Conservation (phyloP, 2,113 vertebrate species). For the Platysternon megacephalum region DNA sequence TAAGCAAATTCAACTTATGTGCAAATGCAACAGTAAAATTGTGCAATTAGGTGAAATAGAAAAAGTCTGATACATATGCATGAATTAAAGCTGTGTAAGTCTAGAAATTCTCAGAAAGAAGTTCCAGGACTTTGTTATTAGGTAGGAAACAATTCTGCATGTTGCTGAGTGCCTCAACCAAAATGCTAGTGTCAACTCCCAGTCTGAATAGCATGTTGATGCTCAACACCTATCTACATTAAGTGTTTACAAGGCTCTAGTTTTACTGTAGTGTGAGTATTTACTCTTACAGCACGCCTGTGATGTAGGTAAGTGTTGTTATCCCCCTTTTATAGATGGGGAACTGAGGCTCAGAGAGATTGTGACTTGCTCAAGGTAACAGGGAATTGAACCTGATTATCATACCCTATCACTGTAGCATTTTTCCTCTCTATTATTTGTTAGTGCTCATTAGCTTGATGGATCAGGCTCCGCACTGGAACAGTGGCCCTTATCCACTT, state of each 20-base stretch:
- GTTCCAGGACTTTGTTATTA: neutral
- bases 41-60: neutral
- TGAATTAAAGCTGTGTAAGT: neutral
- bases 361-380: neutral
- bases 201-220: neutral
- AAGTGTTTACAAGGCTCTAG: neutral
- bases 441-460: no score
- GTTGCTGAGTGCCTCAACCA: neutral
- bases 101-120: neutral
- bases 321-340: no score
- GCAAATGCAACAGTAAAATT: neutral
- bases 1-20: neutral
- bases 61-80: neutral
- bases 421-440: no score
- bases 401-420: neutral
- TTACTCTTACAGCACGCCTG: no score
- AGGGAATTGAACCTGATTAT: neutral
- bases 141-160: neutral
- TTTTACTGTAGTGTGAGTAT: neutral
- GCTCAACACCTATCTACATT: neutral
- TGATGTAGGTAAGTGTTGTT: neutral
- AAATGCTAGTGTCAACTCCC: neutral
- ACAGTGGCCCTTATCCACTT: no score
- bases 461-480: no score
- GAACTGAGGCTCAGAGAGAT: no score